Evolutionary conservation across 1,140 invertebrate genomes (phyloP), one percentile per base, ranked within the genome.

Genomic region (Saccostrea echinata): DNA sequence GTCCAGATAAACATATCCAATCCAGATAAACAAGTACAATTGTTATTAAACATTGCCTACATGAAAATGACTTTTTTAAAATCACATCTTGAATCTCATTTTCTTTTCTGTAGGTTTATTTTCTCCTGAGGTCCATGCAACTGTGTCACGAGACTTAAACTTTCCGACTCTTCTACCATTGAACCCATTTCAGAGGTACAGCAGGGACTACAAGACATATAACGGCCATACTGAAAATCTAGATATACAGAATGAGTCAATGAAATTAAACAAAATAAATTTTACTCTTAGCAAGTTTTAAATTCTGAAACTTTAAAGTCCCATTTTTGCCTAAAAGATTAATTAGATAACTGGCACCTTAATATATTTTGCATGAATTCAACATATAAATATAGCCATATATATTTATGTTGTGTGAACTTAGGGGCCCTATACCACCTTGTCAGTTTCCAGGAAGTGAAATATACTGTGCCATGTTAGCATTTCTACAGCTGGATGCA

Each of bases 401-500:
- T 61, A 18, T 6, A 43, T 43, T 43, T 6, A 43, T 43, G 43
- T 33, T 12, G 3, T 30, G 8, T 33, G n/a, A n/a, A 30, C 33
- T 33, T 76, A 76, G 68, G 30, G 24, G 30, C 27, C 24, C 68
- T 76, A 87, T 92, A 51, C 88, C 90, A 71, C n/a, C 71, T 1
- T 91, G 92, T 85, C 86, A 91, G 18, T 94, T 92, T 81, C 93
- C 93, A 53, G 93, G 93, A 2, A 90, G 90, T 83, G 88, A 87
- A 55, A 90, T 93, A 3, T 93, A 93, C 84, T 90, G 85, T 18
- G 80, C 89, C 33, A 91, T 92, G 89, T 61, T 92, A 21, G 91
- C 92, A 33, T 90, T 91, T 84, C 87, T 92, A 24, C 90, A 90
- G 12, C 51, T 92, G 27, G 91, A 93, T 53, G 85, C 90, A 24